These are phyloP conservation scores for Ethmia dodecea DNA, from an alignment of 2,888 invertebrate species.

Conservation along the genomic window DNA sequence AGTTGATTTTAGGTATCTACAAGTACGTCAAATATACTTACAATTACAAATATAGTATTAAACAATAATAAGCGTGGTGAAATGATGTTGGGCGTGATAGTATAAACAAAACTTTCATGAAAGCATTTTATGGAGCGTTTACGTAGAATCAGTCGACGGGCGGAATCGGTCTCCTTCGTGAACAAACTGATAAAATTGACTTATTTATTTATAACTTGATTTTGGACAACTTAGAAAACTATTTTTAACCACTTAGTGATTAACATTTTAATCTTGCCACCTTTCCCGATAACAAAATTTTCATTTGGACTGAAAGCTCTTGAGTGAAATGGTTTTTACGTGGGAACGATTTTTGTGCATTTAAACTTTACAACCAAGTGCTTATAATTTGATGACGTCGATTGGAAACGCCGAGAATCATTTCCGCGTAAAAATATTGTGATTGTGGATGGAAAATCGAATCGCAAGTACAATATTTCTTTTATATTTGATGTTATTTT, in stretches of 20 bases:
- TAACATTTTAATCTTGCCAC: constrained; percentile 25
- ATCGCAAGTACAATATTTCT: constrained; percentile 68
- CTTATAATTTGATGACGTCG: constrained; percentile 65
- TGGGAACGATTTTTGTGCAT: constrained; percentile 78
- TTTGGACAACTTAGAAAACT: constrained; percentile 13
- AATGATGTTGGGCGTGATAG: too few species aligned
- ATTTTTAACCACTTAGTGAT: constrained; percentile 18
- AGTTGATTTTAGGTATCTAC: too few species aligned
- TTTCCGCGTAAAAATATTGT: constrained; percentile 78
- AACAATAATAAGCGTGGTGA: too few species aligned
- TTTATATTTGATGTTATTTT: constrained; percentile 34
- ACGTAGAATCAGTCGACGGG: constrained; percentile 1
- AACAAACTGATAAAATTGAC: constrained; percentile 2
- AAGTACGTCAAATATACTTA: too few species aligned
- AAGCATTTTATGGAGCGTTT: constrained; percentile 63
- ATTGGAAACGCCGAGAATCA: constrained; percentile 76
- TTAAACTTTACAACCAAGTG: constrained; percentile 58
- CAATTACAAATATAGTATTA: too few species aligned
- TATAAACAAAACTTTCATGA: too few species aligned
- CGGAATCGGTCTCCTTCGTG: constrained; percentile 1
- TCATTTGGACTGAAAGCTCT: constrained; percentile 73
- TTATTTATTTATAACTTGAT: constrained; percentile 6
- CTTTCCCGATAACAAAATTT: constrained; percentile 38
- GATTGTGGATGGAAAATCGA: constrained; percentile 76
- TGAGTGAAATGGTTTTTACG: constrained; percentile 79